These are phyloP conservation scores for Eilema griseolum DNA, from an alignment of 2,888 invertebrate species.

Conservation along the genomic window DNA sequence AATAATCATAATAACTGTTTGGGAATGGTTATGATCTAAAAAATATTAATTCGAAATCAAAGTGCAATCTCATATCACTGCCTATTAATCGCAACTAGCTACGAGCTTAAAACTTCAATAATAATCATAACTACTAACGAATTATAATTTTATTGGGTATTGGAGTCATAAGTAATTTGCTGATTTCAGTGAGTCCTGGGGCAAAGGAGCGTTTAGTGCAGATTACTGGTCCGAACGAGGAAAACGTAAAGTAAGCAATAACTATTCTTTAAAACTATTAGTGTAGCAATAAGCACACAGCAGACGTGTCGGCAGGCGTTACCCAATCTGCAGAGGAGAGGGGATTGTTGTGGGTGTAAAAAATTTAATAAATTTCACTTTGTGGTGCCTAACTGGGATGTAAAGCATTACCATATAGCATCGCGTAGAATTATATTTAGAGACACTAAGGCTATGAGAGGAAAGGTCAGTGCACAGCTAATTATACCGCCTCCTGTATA, in stretches of 20 bases:
- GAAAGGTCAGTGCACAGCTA: no score
- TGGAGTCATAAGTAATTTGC: slow-evolving; percentile 39
- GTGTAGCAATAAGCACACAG: neutral
- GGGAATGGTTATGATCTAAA: slow-evolving; percentile 42
- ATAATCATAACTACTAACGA: slow-evolving; percentile 50
- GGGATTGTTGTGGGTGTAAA: no score
- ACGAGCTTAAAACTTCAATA: slow-evolving; percentile 58
- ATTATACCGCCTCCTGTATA: no score
- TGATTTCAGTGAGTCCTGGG: slow-evolving; percentile 94
- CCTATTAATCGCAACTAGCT: slow-evolving; percentile 73
- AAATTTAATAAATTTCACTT: no score
- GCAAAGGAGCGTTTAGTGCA: slow-evolving; percentile 98
- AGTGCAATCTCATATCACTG: slow-evolving; percentile 51
- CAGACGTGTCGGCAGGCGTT: no score
- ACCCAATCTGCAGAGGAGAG: neutral
- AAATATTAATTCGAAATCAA: slow-evolving; percentile 33
- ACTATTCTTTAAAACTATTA: neutral
- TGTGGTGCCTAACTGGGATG: no score
- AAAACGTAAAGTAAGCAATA: slow-evolving; percentile 93
- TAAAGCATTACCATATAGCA: no score
- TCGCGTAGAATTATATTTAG: no score
- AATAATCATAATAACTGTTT: slow-evolving; percentile 34
- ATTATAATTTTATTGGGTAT: slow-evolving; percentile 27
- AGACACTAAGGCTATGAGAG: no score
- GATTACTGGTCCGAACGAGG: slow-evolving; percentile 97